phyloP scores from a whole-genome alignment of 92 coral and sea anemone species.

The Meandrina meandrites region DNA sequence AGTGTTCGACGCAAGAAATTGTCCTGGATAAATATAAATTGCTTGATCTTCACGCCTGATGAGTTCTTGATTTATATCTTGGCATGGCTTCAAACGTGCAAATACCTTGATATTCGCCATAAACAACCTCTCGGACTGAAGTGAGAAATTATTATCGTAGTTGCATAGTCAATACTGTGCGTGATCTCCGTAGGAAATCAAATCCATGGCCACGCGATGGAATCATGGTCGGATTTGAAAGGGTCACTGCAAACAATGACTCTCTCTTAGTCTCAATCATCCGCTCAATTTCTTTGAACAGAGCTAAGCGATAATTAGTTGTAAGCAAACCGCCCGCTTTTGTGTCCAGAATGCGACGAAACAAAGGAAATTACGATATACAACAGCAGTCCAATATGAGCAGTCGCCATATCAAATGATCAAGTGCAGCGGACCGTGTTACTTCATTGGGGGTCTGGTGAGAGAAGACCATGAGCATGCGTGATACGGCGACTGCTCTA shows the following conservation, averaged over 20 bases:
- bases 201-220: slow-evolving; percentile 10
- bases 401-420: slow-evolving; percentile 23
- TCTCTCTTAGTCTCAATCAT: neutral
- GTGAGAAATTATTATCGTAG: neutral
- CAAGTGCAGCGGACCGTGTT: slow-evolving; percentile 8
- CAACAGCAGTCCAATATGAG: slow-evolving; percentile 7
- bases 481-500: neutral
- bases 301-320: slow-evolving; percentile 23
- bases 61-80: slow-evolving; percentile 28
- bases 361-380: slow-evolving; percentile 35
- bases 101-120: slow-evolving; percentile 78
- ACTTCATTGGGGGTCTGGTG: neutral
- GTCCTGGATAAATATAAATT: slow-evolving; percentile 35
- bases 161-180: neutral
- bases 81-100: slow-evolving; percentile 61
- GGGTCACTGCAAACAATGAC: slow-evolving; percentile 1
- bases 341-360: slow-evolving; percentile 15
- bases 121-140: slow-evolving; percentile 27
- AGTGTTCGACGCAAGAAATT: neutral
- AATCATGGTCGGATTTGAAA: neutral
- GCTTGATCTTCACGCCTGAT: slow-evolving; percentile 44
- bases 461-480: slow-evolving; percentile 20
- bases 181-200: neutral
- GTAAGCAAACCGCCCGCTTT: slow-evolving; percentile 29
- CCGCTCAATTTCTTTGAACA: slow-evolving; percentile 24